Base-by-base conservation (phyloP, 2,797 vertebrate genomes). In the Platyrinchus mystaceus region DNA sequence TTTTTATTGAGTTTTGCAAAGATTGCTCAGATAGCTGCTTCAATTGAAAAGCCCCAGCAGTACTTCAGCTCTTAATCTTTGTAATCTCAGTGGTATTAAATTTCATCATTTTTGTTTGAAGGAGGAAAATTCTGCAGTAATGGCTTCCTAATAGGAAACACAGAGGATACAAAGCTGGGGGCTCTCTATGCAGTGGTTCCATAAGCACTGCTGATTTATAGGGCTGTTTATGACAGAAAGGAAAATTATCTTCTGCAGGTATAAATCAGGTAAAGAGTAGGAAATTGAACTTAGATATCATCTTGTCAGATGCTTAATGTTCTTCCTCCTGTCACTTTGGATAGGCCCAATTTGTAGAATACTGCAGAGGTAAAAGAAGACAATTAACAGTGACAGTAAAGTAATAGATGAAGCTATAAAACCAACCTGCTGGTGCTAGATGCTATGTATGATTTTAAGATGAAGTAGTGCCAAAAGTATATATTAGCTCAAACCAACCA, bases 211-310 rank as follows among this genome's bases (percentile, higher is more conserved):
- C 99, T 99, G 99, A 99, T 99, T 99, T 99, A 99, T 99, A 99
- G 99, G 98, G 98, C 99, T 99, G 99, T 99, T 99, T 99, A 99
- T 99, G 99, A 99, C 99, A 99, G 99, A 99, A 99, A 99, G 99
- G 99, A 99, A 99, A 99, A 99, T 99, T 99, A 99, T 99, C 98
- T 99, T 99, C 99, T 99, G 99, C 99, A 99, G 99, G 99, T 99
- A 99, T 99, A 99, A 99, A 99, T 99, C 99, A 99, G 99, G 99
- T 99, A 99, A 99, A 99, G 99, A 99, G 99, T 98, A 99, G 99
- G 99, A 99, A 99, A 99, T 99, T 99, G 99, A 99, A 99, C 99
- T 99, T 99, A 99, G 99, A 99, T 99, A 99, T 99, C 99, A 99
- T 99, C 99, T 99, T 99, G 99, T 99, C 99, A 99, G 99, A 99